These are phyloP conservation scores for Tipula confusa DNA, from an alignment of 2,888 invertebrate genomes.

Conservation along the genomic window DNA sequence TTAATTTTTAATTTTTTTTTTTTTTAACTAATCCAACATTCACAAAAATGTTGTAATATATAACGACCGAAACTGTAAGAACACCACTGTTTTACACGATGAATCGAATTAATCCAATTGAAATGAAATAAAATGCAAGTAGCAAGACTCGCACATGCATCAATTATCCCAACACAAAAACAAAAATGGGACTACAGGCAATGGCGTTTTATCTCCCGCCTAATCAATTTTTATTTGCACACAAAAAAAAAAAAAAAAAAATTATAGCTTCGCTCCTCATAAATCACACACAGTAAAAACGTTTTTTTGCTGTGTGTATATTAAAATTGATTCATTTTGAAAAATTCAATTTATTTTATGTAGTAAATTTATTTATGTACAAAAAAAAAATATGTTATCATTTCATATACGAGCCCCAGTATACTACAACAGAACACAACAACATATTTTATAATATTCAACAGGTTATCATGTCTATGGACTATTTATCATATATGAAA, in stretches of 20 bases:
- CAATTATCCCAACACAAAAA: too few species aligned
- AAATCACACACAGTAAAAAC: background rate
- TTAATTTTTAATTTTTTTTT: too few species aligned
- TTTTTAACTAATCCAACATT: too few species aligned
- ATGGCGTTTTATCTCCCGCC: background rate
- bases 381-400: background rate
- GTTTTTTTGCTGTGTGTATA: background rate
- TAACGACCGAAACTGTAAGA: too few species aligned
- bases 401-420: background rate
- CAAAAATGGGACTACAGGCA: too few species aligned
- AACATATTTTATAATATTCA: background rate
- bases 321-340: background rate
- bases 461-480: slow-evolving; percentile 9
- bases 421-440: background rate
- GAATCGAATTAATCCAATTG: too few species aligned
- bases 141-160: too few species aligned
- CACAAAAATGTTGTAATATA: too few species aligned
- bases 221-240: slow-evolving; percentile 8
- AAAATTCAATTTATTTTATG: slow-evolving; percentile 16
- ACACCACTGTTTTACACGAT: too few species aligned
- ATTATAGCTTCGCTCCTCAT: slow-evolving; percentile 7
- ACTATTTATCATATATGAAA: background rate
- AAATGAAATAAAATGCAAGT: too few species aligned
- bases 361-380: background rate
- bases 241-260: too few species aligned